Percentiles rank a stretch among this genome's conserved stretches.
Conservation (phyloP, 2,888 invertebrate species). For the Notodonta ziczac region DNA sequence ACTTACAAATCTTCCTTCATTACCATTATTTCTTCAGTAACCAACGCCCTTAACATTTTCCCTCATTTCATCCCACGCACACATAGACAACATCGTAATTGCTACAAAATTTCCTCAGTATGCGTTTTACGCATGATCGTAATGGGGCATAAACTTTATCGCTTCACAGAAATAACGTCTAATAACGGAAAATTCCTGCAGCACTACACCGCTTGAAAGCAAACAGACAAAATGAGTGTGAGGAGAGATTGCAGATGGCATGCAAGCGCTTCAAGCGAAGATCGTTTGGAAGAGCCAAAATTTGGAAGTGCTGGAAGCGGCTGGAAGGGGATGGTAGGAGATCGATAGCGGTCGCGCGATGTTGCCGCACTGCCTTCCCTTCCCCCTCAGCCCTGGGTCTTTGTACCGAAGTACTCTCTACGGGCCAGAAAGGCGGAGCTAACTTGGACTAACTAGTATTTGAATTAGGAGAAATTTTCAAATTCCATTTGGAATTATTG, state of each 20-base stretch:
- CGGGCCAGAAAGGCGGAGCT: slow-evolving; percentile 55
- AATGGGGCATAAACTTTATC: background rate
- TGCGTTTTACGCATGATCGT: slow-evolving; percentile 4
- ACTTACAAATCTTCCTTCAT: slow-evolving; percentile 4
- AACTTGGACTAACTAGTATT: slow-evolving; percentile 34
- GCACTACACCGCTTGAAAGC: slow-evolving; percentile 28
- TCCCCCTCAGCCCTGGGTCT: slow-evolving; percentile 58
- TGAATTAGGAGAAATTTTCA: slow-evolving; percentile 19
- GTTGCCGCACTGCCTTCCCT: slow-evolving; percentile 61
- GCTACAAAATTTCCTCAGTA: background rate
- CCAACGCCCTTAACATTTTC: slow-evolving; percentile 12
- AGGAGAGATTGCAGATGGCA: slow-evolving; percentile 5
- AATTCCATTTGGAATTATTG: background rate
- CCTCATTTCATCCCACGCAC: slow-evolving; percentile 14
- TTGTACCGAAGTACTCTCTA: slow-evolving; percentile 61
- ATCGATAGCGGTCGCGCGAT: slow-evolving; percentile 70
- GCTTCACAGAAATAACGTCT: slow-evolving; percentile 11
- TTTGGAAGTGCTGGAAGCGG: slow-evolving; percentile 47
- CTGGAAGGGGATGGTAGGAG: slow-evolving; percentile 38
- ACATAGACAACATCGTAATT: slow-evolving; percentile 3
- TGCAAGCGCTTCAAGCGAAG: slow-evolving; percentile 21
- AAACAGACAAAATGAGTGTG: slow-evolving; percentile 11
- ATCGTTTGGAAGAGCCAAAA: slow-evolving; percentile 2
- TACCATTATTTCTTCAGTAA: slow-evolving; percentile 13
- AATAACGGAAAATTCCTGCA: slow-evolving; percentile 25